Evolutionary conservation across 2,888 invertebrate genomes (phyloP), one percentile per base, ranked within the genome.

Genomic region (Anaspis maculata): DNA sequence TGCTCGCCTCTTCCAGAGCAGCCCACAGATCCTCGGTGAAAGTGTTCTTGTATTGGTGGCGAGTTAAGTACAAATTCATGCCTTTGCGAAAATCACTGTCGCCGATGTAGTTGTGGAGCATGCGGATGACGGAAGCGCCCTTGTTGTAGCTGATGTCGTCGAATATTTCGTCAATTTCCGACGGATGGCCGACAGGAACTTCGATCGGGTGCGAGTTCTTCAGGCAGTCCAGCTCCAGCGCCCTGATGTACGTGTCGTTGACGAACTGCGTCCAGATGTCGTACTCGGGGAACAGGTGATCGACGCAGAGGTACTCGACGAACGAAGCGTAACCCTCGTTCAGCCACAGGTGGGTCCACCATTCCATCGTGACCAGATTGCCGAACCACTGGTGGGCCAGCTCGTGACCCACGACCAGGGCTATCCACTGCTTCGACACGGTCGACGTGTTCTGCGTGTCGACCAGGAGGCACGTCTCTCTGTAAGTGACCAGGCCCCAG

Each of bases 321-420:
- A 95, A 97, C 0, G 90, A 86, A 0, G 96, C 96, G 34, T 59
- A 61, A 13, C 61, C 95, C 63, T 96, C 95, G 64, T 96, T 96
- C 19, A 96, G 68, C 95, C 95, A 96, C 16, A 90, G 68, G 67
- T 95, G 88, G 2, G 91, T 92, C 94, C 94, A 95, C 92, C 92
- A 94, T 64, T 92, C 90, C 94, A 96, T 95, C 13, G 96, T 96
- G 1, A 95, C 95, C 26, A 96, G 73, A 63, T 96, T 95, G 4
- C 96, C 97, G 67, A 97, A 97, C 96, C 97, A 97, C 63, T 95
- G 92, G 65, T 96, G 96, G 2, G 94, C 92, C 29, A 97, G 69
- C 64, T 97, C 96, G 64, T 97, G 96, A 0, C 83, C 83, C 13
- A 88, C 84, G 0, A 91, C 87, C 12, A 92, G 65, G 0, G 94